Evolutionary conservation across 2,888 invertebrate genomes (phyloP).

Genomic region (Arenicola marina): DNA sequence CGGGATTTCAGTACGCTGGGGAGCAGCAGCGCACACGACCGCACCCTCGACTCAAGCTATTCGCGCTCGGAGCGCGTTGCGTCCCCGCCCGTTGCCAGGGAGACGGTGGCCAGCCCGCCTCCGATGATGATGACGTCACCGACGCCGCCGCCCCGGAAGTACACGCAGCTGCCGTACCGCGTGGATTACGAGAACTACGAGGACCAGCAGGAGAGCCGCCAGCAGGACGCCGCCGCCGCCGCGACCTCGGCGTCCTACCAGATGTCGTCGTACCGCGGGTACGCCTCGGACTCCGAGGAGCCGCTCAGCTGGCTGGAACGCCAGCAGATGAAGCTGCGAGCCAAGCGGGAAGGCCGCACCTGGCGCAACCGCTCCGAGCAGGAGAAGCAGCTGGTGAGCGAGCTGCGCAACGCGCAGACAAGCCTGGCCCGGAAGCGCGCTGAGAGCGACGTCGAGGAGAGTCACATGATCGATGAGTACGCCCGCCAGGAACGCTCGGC

Average conservation of each 20-base stretch:
- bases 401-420: slow-evolving; percentile 58
- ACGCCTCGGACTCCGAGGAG: slow-evolving; percentile 33
- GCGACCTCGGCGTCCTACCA: not conserved
- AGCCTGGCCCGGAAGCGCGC: slow-evolving; percentile 60
- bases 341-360: slow-evolving; percentile 41
- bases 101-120: slow-evolving; percentile 4
- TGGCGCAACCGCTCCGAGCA: slow-evolving; percentile 42
- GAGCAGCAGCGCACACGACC: not conserved
- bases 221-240: not conserved
- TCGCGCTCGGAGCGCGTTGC: not conserved
- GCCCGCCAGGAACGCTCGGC: not conserved
- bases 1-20: not conserved
- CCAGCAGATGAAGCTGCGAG: slow-evolving; percentile 54
- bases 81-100: slow-evolving; percentile 3
- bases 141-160: slow-evolving; percentile 16
- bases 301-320: slow-evolving; percentile 53
- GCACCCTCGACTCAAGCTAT: slow-evolving; percentile 5
- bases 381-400: slow-evolving; percentile 82
- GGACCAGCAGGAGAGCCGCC: slow-evolving; percentile 47
- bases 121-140: slow-evolving; percentile 13
- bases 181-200: slow-evolving; percentile 40
- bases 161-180: too few species aligned
- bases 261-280: slow-evolving; percentile 26
- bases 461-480: slow-evolving; percentile 41
- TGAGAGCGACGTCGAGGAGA: slow-evolving; percentile 63